Evolutionary conservation across 2,888 invertebrate genomes (phyloP).

Genomic region (Zaprionus lineosus): DNA sequence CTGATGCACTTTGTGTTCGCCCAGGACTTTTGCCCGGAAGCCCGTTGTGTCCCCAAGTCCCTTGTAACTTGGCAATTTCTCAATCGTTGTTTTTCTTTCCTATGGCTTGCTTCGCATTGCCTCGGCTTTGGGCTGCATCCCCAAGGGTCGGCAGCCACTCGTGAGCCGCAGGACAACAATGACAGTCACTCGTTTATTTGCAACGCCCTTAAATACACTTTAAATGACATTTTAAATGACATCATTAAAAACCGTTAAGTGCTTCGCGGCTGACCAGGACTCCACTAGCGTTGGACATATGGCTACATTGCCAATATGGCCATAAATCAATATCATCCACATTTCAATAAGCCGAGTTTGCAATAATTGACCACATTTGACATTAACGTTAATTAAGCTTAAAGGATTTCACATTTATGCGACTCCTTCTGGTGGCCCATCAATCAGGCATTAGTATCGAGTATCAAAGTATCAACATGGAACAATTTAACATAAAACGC

Average conservation of each 20-base stretch:
- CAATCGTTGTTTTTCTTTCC: conserved; percentile 18
- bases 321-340: conserved; percentile 19
- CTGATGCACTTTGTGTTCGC: conserved; percentile 55
- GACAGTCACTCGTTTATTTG: conserved; percentile 19
- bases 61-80: conserved; percentile 35
- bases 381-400: conserved; percentile 26
- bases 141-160: too few species aligned
- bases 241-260: conserved; percentile 56
- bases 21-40: conserved; percentile 16
- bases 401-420: not conserved
- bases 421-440: too few species aligned
- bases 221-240: conserved; percentile 53
- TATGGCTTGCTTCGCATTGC: not conserved
- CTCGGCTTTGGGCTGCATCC: conserved; percentile 17
- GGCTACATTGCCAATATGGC: not conserved
- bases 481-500: conserved; percentile 45
- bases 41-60: conserved; percentile 12
- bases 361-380: conserved; percentile 17
- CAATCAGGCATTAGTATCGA: conserved; percentile 15
- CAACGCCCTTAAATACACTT: conserved; percentile 41
- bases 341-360: conserved; percentile 6
- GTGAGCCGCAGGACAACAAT: conserved; percentile 24
- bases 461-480: conserved; percentile 39
- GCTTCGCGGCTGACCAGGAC: not conserved
- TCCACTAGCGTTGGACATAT: not conserved